Evolutionary conservation across 2,113 vertebrate species (phyloP), one percentile per base, ranked within the genome.

Genomic region (Thalassoma bifasciatum): DNA sequence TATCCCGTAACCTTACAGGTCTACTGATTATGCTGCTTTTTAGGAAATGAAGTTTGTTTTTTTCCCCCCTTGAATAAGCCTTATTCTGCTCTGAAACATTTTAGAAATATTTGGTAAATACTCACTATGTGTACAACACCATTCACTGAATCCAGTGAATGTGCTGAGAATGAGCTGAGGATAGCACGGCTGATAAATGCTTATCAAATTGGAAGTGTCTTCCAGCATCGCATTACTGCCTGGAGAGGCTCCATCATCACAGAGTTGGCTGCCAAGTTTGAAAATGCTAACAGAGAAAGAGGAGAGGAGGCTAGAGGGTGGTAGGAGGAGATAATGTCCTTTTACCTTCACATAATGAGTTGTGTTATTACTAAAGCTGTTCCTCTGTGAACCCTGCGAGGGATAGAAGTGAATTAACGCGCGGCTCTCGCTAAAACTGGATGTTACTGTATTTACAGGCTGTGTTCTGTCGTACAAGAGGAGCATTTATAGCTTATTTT

Each of bases 161-260:
- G 77, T 38, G 76, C 23, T 30, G 64, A 73, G 49, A 30, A 38
- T 51, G 22, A 60, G 63, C 79, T n/a, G 51, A 75, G 46, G 58
- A 69, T 58, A 66, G 10, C 8, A 22, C 34, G n/a, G 56, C 51
- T 81, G 79, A 81, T 75, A 49, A 84, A 85, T 81, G 78, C 83
- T 82, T 58, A 79, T 87, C 57, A 81, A 87, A 85, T 67, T 84
- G 84, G 56, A 82, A 73, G 62, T 70, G 60, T 87, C 75, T 84
- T 36, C 51, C 50, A 59, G 72, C 72, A 78, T 89, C 84, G 68
- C 82, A 86, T 84, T 84, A 83, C 79, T 49, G 65, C 76, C 67
- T 79, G 79, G 76, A 82, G 68, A 75, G 73, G 47, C 73, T 87
- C 82, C 78, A 77, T 87, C 85, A 77, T 77, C 57, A 30, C 70